Conservation (phyloP, 1,140 invertebrate genomes). For the Drosophila grimshawi region DNA sequence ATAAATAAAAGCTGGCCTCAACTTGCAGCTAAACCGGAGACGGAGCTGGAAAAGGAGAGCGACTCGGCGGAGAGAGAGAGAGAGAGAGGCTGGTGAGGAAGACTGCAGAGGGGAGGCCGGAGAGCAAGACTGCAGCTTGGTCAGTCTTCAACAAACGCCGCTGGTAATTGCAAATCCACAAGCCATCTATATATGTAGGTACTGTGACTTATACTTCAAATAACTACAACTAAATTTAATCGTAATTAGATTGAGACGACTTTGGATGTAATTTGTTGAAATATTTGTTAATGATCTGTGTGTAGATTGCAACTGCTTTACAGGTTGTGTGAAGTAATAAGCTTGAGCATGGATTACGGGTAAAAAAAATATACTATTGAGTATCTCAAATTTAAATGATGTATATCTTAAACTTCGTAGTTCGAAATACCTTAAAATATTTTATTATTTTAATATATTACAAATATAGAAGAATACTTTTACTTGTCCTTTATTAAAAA, state of each 20-base stretch:
- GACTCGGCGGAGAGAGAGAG: no score
- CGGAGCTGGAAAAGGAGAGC: background rate
- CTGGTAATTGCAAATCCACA: slow-evolving; percentile 71
- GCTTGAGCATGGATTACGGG: no score
- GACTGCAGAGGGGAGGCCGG: background rate
- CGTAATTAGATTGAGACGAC: background rate
- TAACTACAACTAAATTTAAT: background rate
- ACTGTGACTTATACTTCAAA: slow-evolving; percentile 38
- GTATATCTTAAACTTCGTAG: no score
- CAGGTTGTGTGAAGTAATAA: no score
- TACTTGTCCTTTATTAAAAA: no score
- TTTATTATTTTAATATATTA: no score
- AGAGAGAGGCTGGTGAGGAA: background rate
- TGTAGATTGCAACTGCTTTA: no score
- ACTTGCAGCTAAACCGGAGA: slow-evolving; percentile 22
- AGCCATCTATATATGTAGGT: slow-evolving; percentile 25
- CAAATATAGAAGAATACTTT: no score
- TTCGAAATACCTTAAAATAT: no score
- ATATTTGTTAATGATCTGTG: no score
- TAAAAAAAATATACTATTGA: no score
- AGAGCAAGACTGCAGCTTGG: slow-evolving; percentile 19
- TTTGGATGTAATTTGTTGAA: background rate
- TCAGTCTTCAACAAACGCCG: slow-evolving; percentile 50
- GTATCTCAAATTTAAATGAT: no score
- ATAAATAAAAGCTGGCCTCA: slow-evolving; percentile 67